phyloP scores from a whole-genome alignment of 30 jellyfish, hydroid and myxozoan species.

The Pelagia noctiluca region DNA sequence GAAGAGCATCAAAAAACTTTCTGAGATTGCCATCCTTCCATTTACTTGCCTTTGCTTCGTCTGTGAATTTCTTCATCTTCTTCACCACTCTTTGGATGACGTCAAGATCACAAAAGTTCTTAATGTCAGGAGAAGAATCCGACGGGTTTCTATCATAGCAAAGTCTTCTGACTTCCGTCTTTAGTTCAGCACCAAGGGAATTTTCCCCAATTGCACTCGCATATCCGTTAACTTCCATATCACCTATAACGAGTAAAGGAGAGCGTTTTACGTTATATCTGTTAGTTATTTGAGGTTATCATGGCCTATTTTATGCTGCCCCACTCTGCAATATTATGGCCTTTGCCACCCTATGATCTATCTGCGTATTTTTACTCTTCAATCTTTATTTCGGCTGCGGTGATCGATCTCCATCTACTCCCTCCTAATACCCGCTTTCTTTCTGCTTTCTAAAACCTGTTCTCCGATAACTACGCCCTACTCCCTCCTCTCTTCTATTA shows the following conservation, averaged over 20 bases:
- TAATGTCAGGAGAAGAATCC: background rate
- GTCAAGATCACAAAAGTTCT: constrained; percentile 24
- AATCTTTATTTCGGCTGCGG: too few relatives aligned
- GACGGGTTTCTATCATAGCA: constrained; percentile 23
- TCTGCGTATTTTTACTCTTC: too few relatives aligned
- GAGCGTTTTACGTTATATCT: background rate
- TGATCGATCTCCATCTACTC: too few relatives aligned
- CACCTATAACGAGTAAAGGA: background rate
- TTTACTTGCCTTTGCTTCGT: background rate
- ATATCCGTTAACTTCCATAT: background rate
- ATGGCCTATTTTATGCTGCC: too few relatives aligned
- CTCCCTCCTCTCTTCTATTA: too few relatives aligned
- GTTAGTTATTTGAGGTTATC: background rate
- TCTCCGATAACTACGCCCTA: too few relatives aligned
- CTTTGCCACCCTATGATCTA: too few relatives aligned
- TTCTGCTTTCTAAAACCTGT: too few relatives aligned
- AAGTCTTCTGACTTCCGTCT: background rate
- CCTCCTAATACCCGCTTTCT: too few relatives aligned
- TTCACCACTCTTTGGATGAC: background rate
- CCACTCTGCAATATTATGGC: too few relatives aligned
- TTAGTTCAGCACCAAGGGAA: background rate
- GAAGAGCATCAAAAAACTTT: background rate
- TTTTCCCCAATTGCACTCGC: background rate
- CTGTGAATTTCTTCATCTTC: background rate
- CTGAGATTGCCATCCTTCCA: background rate